Conservation (phyloP, 1,140 invertebrate genomes). For the Apis florea region DNA sequence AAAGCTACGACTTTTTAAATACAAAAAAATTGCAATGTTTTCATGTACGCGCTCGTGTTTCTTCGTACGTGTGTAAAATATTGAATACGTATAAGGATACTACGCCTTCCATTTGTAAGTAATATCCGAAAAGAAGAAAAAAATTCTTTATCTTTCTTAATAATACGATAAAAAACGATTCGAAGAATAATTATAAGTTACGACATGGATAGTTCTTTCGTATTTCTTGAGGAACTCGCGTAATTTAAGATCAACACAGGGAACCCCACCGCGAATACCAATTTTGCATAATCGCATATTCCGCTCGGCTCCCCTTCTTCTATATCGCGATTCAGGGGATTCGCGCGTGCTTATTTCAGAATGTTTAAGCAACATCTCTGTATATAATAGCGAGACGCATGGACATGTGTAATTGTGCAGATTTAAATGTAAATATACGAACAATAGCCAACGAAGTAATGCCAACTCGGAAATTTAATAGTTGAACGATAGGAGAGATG, state of each 20-base stretch:
- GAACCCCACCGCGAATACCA: conserved; percentile 33
- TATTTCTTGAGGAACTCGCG: background rate
- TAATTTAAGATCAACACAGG: conserved; percentile 32
- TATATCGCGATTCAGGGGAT: conserved; percentile 19
- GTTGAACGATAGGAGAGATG: background rate
- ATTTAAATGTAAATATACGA: conserved; percentile 7
- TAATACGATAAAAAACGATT: background rate
- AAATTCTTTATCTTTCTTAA: background rate
- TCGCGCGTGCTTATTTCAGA: conserved; percentile 28
- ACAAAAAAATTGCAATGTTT: no score
- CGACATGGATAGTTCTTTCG: conserved; percentile 1
- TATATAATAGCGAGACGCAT: background rate
- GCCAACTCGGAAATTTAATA: background rate
- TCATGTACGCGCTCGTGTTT: no score
- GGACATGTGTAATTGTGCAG: background rate
- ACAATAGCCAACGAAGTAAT: background rate
- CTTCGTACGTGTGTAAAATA: no score
- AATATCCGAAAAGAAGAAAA: no score
- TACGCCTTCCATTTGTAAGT: no score
- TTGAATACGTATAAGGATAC: no score
- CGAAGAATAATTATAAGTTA: conserved; percentile 13
- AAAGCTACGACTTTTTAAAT: background rate
- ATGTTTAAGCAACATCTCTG: conserved; percentile 7
- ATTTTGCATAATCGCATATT: conserved; percentile 41
- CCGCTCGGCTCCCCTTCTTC: background rate